Evolutionary conservation across 2,888 invertebrate genomes (phyloP).

Genomic region (Leptopilina myrica): DNA sequence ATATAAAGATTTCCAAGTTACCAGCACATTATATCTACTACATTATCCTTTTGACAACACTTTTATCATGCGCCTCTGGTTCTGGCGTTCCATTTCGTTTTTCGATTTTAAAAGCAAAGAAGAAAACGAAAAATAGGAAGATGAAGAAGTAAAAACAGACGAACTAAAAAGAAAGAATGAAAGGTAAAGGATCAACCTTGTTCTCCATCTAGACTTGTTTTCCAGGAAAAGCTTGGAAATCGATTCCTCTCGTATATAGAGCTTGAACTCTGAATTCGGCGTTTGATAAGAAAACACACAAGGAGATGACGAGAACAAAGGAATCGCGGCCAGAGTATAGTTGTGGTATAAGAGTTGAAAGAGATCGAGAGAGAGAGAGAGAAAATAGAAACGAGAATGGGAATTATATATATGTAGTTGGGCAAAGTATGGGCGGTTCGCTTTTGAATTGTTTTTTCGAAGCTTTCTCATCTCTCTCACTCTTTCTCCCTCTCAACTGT

Average conservation of each 20-base stretch:
- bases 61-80: slow-evolving; percentile 40
- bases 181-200: slow-evolving; percentile 16
- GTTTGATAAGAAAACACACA: slow-evolving; percentile 31
- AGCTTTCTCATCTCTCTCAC: background rate
- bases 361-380: slow-evolving; percentile 33
- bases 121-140: background rate
- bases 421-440: slow-evolving; percentile 44
- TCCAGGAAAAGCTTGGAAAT: slow-evolving; percentile 13
- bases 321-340: slow-evolving; percentile 39
- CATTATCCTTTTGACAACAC: background rate
- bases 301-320: slow-evolving; percentile 42
- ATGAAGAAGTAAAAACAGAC: background rate
- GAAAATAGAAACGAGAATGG: slow-evolving; percentile 9
- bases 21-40: background rate
- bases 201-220: slow-evolving; percentile 19
- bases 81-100: slow-evolving; percentile 42
- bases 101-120: slow-evolving; percentile 19
- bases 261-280: slow-evolving; percentile 40
- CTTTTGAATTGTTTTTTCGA: slow-evolving; percentile 31
- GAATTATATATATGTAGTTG: background rate
- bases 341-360: slow-evolving; percentile 11
- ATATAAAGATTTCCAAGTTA: background rate
- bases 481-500: background rate
- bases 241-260: background rate
- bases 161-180: background rate